Base-by-base conservation (phyloP, 35 echinoderm and acorn worm species). In the Apostichopus californicus region DNA sequence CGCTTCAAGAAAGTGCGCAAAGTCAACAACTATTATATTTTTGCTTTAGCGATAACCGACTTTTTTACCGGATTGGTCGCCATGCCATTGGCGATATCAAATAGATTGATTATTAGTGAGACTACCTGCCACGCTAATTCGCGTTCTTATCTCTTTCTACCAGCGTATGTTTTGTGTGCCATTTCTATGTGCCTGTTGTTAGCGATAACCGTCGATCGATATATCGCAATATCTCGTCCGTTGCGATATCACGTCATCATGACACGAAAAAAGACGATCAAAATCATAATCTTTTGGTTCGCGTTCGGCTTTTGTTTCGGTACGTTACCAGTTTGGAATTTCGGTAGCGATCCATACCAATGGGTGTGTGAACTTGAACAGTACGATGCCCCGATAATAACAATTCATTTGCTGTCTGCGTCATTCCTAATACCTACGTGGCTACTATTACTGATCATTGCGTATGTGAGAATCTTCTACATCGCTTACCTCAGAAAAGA, bases 321-420 rank as follows among this genome's bases (percentile, higher is more conserved):
- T 22, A 10, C 26, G 56, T 57, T 79, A 17, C 89, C 89, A 12
- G 73, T 17, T 3, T 79, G 75, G 56, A 79, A 26, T 60, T 78
- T 77, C 73, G 89, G 89, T 26, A 26, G 56, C 9, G 56, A 91
- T 57, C 86, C 86, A 1, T 14, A 34, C 11, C 86, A 89, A 72
- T 89, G 86, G 86, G 86, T 89, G 12, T 89, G 86, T 17, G 86
- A 89, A 73, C 68, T 89, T 0, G 23, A 89, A 52, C 57, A 54
- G 68, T 89, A 89, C 34, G 86, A 89, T 20, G n/a, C 86, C 3
- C 13, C 57, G 0, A 46, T 21, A 24, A 0, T 89, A 26, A 73
- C 60, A 14, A 10, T 82, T n/a, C 23, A 34, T 6, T n/a, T 11
- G 14, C 14, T 82, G 24, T 25, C 24, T 25, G 24, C 5, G 54